Evolutionary conservation across 2,797 vertebrate species (phyloP).

Genomic region (Sebastiscus tertius): DNA sequence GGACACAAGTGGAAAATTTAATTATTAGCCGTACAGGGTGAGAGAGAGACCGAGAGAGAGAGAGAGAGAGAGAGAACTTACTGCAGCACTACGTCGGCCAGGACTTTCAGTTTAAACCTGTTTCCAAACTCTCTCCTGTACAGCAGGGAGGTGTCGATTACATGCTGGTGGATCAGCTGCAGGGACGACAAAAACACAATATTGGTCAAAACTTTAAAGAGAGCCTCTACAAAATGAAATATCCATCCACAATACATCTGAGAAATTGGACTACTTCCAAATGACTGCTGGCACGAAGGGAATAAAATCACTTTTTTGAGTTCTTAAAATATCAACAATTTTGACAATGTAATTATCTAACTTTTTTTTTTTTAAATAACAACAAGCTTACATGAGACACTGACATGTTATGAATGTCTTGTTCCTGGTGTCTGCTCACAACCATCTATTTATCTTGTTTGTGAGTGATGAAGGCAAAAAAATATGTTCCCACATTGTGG

Average conservation of each 20-base stretch:
- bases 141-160: constrained; percentile 92
- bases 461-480: too few relatives aligned
- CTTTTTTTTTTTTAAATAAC: too few relatives aligned
- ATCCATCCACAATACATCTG: background rate
- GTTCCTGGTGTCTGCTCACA: background rate
- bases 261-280: background rate
- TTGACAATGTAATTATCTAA: background rate
- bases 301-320: background rate
- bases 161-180: constrained; percentile 89
- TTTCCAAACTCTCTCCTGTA: constrained; percentile 83
- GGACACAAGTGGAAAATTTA: background rate
- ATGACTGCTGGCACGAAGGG: background rate
- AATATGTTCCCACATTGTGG: background rate
- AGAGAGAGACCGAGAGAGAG: background rate
- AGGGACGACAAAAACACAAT: constrained; percentile 14
- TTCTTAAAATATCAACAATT: too few relatives aligned
- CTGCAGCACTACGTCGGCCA: constrained; percentile 88
- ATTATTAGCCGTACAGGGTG: background rate
- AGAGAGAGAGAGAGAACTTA: constrained; percentile 67
- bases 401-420: background rate
- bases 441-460: background rate
- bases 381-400: too few relatives aligned
- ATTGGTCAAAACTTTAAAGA: background rate
- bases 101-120: constrained; percentile 89
- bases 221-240: background rate